A percentile compares a stretch with the other conserved stretches of the same genome.
Evolutionary conservation across 1,140 invertebrate species (phyloP).

Genomic region (Magallana gigas): DNA sequence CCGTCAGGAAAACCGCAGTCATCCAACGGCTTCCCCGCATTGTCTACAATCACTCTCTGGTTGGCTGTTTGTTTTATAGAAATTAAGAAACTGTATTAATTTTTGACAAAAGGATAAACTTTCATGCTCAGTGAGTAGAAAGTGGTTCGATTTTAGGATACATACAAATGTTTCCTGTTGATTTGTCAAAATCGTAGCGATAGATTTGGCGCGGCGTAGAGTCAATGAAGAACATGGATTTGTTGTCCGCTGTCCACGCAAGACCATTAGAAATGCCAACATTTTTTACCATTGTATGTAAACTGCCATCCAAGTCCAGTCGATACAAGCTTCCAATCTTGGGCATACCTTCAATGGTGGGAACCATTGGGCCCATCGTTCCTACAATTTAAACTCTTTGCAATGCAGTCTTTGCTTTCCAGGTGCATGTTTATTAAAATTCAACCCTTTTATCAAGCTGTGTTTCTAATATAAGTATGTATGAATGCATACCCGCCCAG

Average conservation of each 20-base stretch:
- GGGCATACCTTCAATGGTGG: neutral
- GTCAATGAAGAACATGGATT: conserved; percentile 81
- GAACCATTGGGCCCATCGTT: conserved; percentile 42
- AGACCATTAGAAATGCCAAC: conserved; percentile 89
- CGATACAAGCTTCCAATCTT: conserved; percentile 71
- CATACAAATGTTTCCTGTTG: conserved; percentile 84
- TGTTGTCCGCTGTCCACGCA: conserved; percentile 86
- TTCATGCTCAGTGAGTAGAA: no score
- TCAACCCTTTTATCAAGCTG: no score
- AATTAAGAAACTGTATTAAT: neutral
- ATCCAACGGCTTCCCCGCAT: neutral
- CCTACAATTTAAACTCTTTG: conserved; percentile 10
- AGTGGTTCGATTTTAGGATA: no score
- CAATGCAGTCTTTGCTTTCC: neutral
- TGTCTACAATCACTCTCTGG: conserved; percentile 4
- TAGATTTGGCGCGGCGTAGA: conserved; percentile 77
- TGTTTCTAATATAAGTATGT: no score
- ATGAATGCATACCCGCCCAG: conserved; percentile 83
- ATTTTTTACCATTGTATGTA: conserved; percentile 65
- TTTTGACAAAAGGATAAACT: neutral
- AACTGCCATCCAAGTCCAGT: conserved; percentile 66
- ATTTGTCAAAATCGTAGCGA: conserved; percentile 87
- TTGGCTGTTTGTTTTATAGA: conserved; percentile 5
- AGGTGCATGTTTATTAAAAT: no score
- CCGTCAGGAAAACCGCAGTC: conserved; percentile 76